Percentiles rank a stretch among this genome's conserved stretches.
Conservation (phyloP, 2,797 vertebrate species). For the Neostethus bicornis region DNA sequence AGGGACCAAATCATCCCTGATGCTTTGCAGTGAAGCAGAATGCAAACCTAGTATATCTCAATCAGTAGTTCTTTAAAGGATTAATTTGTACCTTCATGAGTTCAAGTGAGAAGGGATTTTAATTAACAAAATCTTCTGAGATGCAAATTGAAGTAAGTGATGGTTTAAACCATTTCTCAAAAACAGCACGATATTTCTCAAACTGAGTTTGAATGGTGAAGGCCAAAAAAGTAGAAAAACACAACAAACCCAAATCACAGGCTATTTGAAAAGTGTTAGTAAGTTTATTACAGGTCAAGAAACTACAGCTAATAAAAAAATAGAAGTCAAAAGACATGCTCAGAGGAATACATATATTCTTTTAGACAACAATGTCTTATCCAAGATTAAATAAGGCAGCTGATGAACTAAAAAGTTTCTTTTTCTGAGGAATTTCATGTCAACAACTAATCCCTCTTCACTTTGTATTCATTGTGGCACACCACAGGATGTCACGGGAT, state of each 20-base stretch:
- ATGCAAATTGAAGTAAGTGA: not conserved
- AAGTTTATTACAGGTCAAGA: slow-evolving; percentile 14
- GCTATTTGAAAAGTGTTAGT: slow-evolving; percentile 25
- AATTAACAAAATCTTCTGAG: slow-evolving; percentile 9
- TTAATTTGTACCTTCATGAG: not conserved
- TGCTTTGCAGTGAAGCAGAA: not conserved
- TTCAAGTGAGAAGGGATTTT: not conserved
- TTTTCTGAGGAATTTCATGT: slow-evolving; percentile 11
- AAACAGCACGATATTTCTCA: slow-evolving; percentile 18
- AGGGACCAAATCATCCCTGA: not conserved
- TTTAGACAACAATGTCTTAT: slow-evolving; percentile 10
- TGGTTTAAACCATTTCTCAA: slow-evolving; percentile 5
- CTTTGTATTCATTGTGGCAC: slow-evolving; percentile 42
- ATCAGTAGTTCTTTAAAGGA: not conserved
- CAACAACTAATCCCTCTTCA: slow-evolving; percentile 17
- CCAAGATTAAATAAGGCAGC: not conserved
- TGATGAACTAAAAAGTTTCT: slow-evolving; percentile 16
- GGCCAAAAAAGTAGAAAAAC: slow-evolving; percentile 1
- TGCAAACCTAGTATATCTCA: not conserved
- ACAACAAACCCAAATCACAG: slow-evolving; percentile 34
- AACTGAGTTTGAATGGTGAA: slow-evolving; percentile 11
- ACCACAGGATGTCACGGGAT: slow-evolving; percentile 9
- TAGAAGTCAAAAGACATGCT: slow-evolving; percentile 23
- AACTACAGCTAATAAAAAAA: not conserved
- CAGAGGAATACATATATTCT: slow-evolving; percentile 1